Conservation (phyloP, 2,888 invertebrate species). For the Pantelozetes paolii region DNA sequence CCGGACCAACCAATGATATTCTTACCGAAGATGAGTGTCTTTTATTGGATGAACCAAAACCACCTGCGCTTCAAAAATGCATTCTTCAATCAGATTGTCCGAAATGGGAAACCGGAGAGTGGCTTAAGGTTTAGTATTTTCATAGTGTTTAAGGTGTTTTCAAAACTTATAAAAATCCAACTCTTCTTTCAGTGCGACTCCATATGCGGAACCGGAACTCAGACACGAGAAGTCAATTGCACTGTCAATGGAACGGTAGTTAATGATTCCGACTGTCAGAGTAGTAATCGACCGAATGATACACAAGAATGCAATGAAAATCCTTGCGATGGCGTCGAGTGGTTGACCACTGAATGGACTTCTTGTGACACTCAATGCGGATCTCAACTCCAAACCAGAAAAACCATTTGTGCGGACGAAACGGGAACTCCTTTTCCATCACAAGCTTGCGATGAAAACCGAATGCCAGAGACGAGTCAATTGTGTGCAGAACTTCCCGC, state of each 20-base stretch:
- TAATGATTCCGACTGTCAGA: constrained; percentile 60
- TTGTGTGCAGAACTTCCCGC: constrained; percentile 52
- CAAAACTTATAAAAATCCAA: background rate
- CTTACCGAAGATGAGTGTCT: constrained; percentile 36
- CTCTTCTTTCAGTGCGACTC: constrained; percentile 69
- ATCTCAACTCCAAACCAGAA: constrained; percentile 67
- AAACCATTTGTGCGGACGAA: constrained; percentile 68
- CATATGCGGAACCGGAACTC: constrained; percentile 82
- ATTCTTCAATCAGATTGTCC: constrained; percentile 74
- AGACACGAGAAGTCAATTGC: constrained; percentile 74
- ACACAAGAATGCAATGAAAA: constrained; percentile 64
- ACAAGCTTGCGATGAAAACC: constrained; percentile 61
- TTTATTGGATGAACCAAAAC: constrained; percentile 33
- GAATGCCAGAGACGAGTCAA: constrained; percentile 43
- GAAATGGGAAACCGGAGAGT: constrained; percentile 78
- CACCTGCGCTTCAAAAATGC: constrained; percentile 62
- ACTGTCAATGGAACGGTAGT: constrained; percentile 62
- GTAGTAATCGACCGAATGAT: constrained; percentile 65
- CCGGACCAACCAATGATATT: constrained; percentile 17
- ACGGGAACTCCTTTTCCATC: constrained; percentile 65
- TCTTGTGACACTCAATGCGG: constrained; percentile 69
- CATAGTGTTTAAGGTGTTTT: background rate
- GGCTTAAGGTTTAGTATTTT: constrained; percentile 59
- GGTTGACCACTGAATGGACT: constrained; percentile 37
- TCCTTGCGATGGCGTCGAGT: constrained; percentile 82